Evolutionary conservation across 2,888 invertebrate species (phyloP), one percentile per base, ranked within the genome.

Genomic region (Dolichomitus sp.): DNA sequence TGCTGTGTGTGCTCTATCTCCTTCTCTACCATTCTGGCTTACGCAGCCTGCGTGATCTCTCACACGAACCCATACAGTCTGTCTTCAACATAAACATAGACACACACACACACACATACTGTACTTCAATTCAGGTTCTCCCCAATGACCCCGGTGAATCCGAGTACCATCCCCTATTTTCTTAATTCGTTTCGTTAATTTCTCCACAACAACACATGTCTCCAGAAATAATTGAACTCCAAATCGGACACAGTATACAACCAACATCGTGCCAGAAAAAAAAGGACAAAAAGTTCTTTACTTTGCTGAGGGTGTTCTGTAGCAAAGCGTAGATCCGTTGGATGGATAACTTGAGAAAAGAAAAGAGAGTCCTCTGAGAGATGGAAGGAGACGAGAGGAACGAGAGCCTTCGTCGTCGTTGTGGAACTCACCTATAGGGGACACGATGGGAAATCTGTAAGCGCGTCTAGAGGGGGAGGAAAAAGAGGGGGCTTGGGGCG

Each of bases 401-500:
- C 23, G 57, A 65, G 75, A 70, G 61, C 57, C 23, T 33, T 69
- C 54, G 57, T 76, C 57, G 75, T 59, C 48, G 72, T 74, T 19
- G 74, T 40, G 68, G 79, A 73, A 66, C 74, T 83, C 78, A 84
- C 79, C 83, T 77, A 78, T 76, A 63, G 75, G 33, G 77, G 65
- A 84, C 68, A 75, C 82, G 80, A 86, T 86, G 82, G 85, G 85
- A 86, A 86, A 86, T 86, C 86, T 84, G 84, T 86, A 85, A 84
- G 84, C 81, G 83, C 85, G 79, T 69, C 78, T 72, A 57, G 48
- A 76, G 74, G 65, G 63, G 80, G 52, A 65, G 78, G 80, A 86
- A 84, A 86, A 84, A 82, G 81, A 81, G 68, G 81, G 81, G 81
- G 83, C 80, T 88, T 81, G 75, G 87, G 90, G 91, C 93, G 92